Evolutionary conservation across 1,140 invertebrate genomes (phyloP), one percentile per base, ranked within the genome.

Genomic region (Eupeodes corollae): DNA sequence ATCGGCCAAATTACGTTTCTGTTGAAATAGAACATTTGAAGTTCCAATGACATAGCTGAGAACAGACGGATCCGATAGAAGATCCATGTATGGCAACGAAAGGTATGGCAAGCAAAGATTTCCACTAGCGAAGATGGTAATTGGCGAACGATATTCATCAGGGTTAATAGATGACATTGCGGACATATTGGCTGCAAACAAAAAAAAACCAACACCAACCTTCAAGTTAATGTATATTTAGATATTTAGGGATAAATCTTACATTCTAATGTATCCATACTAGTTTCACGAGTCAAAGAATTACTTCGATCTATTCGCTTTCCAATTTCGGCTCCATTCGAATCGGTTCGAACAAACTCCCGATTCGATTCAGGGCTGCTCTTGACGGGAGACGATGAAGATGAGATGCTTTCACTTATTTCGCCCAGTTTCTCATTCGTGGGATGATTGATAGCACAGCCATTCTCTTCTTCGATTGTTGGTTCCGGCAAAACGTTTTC

Each of bases 21-120:
- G 93, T 68, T 93, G 92, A 62, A 98, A 99, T 8, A 99, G 73
- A 14, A 96, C 83, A 78, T 99, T 99, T 33, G 94, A 97, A 9
- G 95, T 95, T 42, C 96, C 96, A 51, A 97, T 87, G 33, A 97
- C 73, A 70, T 94, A 98, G 41, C 91, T 89, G 52, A 88, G 74
- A 8, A 97, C 86, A 59, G 87, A 88, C 2, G 83, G 74, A 69
- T 97, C 91, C 47, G 80, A 82, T 21, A 99, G 69, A 38, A 96
- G 71, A 73, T 98, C 94, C 72, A 97, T 80, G 68, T 94, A 97
- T 54, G 93, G 90, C 38, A 99, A 73, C 5, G 92, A 97, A 43
- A 98, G 74, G 70, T 98, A 99, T 31, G 96, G 95, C 68, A 97
- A 80, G 66, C 92, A 97, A 9, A 98, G 74, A 61, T 88, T 91